Percentiles rank a stretch among this genome's conserved stretches.
phyloP scores from a whole-genome alignment of 1,140 invertebrate species.

The Drosophila quadrilineata region DNA sequence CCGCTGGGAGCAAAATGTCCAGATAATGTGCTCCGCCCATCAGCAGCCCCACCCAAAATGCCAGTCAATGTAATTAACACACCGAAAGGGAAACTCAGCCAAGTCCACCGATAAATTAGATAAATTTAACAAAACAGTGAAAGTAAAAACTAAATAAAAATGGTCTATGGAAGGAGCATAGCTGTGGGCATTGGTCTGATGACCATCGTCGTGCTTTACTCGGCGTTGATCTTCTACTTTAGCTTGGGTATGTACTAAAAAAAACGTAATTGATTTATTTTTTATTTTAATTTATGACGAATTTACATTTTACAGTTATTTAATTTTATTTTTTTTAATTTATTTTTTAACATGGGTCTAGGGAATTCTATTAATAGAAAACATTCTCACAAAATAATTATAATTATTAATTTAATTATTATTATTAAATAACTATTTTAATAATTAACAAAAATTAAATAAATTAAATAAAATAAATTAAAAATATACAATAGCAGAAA shows the following conservation, averaged over 20 bases:
- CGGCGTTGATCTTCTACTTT: slow-evolving; percentile 65
- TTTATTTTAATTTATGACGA: not conserved
- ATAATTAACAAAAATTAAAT: too few relatives aligned
- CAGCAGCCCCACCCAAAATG: slow-evolving; percentile 27
- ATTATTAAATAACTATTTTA: too few relatives aligned
- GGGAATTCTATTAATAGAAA: too few relatives aligned
- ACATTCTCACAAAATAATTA: too few relatives aligned
- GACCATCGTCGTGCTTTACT: slow-evolving; percentile 54
- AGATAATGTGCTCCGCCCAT: slow-evolving; percentile 63
- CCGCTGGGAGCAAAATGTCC: slow-evolving; percentile 21
- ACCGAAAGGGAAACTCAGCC: slow-evolving; percentile 20
- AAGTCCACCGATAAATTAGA: slow-evolving; percentile 32
- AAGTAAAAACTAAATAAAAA: slow-evolving; percentile 31
- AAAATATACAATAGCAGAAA: too few relatives aligned
- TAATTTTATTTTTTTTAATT: not conserved
- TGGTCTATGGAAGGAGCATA: slow-evolving; percentile 76
- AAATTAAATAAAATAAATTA: too few relatives aligned
- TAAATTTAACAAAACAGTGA: slow-evolving; percentile 7
- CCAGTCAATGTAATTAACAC: slow-evolving; percentile 59
- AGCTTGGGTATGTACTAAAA: slow-evolving; percentile 62
- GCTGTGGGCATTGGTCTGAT: slow-evolving; percentile 65
- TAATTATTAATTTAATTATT: too few relatives aligned
- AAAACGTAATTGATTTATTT: not conserved
- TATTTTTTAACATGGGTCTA: too few relatives aligned
- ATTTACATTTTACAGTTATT: too few relatives aligned